phyloP scores from a whole-genome alignment of 2,888 invertebrate species.

The Andrena minutula region DNA sequence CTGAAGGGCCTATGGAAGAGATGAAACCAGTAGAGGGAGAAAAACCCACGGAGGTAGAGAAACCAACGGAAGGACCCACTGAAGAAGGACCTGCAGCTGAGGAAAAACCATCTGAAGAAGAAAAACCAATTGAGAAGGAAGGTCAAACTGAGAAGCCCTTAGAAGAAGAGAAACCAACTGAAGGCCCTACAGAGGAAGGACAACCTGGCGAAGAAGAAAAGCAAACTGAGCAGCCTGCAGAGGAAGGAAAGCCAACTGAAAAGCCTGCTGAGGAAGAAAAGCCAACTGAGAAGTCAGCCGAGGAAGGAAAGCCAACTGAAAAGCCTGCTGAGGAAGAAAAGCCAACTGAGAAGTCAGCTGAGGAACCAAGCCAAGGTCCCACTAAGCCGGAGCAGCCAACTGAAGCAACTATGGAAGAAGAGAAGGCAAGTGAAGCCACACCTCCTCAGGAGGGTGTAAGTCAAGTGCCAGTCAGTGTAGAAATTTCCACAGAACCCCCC shows the following conservation, averaged over 20 bases:
- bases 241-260: conserved; percentile 39
- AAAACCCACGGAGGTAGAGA: conserved; percentile 62
- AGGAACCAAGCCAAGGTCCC: conserved; percentile 18
- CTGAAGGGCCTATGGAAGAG: conserved; percentile 38
- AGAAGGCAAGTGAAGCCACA: conserved; percentile 49
- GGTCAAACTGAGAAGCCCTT: conserved; percentile 20
- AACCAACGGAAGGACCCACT: conserved; percentile 54
- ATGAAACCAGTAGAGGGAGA: conserved; percentile 64
- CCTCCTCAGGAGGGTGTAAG: conserved; percentile 44
- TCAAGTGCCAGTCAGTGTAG: conserved; percentile 52
- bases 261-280: conserved; percentile 40
- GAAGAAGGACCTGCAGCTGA: conserved; percentile 52
- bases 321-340: not conserved
- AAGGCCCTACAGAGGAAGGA: too few relatives aligned
- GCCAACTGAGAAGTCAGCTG: conserved; percentile 38
- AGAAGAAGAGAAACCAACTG: conserved; percentile 42
- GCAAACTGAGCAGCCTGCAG: not conserved
- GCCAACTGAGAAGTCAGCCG: conserved; percentile 8
- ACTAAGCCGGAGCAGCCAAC: conserved; percentile 40
- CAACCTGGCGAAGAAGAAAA: conserved; percentile 41
- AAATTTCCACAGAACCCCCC: conserved; percentile 57
- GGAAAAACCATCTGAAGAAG: conserved; percentile 31
- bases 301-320: conserved; percentile 36
- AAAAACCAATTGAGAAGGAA: too few relatives aligned
- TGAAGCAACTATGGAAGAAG: conserved; percentile 48